phyloP scores from a whole-genome alignment of 37 sponge, comb jelly and placozoan species.

The Mnemiopsis leidyi region DNA sequence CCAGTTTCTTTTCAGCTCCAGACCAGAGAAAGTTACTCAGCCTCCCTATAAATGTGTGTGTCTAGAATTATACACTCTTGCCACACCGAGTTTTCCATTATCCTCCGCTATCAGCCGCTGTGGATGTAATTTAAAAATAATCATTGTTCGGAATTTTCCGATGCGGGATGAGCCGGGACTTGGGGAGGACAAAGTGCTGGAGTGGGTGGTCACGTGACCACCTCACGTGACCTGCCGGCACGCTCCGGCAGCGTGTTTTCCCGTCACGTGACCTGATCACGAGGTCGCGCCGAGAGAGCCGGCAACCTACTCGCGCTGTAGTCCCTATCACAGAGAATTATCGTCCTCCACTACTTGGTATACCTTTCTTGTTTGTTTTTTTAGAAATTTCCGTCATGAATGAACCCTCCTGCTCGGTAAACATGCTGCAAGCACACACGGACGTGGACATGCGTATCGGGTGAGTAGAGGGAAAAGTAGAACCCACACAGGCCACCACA shows the following conservation, averaged over 20 bases:
- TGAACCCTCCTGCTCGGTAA: constrained; percentile 35
- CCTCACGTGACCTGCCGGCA: neutral
- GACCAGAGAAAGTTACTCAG: no score
- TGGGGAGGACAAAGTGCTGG: constrained; percentile 64
- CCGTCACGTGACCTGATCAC: constrained; percentile 47
- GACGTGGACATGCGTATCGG: neutral
- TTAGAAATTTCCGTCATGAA: constrained; percentile 39
- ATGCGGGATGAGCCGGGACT: constrained; percentile 48
- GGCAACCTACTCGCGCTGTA: constrained; percentile 39
- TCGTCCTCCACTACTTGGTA: neutral
- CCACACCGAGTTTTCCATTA: neutral
- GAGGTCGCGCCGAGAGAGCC: constrained; percentile 31
- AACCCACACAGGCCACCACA: neutral
- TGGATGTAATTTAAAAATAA: constrained; percentile 57
- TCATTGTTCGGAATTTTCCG: constrained; percentile 59
- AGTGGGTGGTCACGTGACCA: neutral
- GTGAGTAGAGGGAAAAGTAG: neutral
- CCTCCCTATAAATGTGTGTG: no score
- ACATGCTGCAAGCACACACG: neutral
- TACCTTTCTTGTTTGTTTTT: constrained; percentile 20
- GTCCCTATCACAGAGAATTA: neutral
- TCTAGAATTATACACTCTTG: neutral
- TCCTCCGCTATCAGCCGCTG: neutral
- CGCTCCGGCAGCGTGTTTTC: neutral
- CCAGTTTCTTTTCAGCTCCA: no score